Conservation (phyloP, 2,888 invertebrate genomes). For the Ditula angustiorana region DNA sequence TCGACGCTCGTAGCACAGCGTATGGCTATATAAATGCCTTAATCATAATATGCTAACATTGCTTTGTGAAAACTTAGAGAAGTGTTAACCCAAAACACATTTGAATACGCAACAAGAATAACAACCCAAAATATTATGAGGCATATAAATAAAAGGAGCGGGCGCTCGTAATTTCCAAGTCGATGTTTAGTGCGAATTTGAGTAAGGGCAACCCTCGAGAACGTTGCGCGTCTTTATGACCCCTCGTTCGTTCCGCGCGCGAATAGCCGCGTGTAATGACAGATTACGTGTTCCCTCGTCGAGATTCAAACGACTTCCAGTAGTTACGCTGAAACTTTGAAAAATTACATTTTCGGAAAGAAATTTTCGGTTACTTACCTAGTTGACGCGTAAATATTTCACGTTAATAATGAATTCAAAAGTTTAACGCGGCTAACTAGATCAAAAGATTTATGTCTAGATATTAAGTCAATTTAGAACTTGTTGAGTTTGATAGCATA, state of each 20-base stretch:
- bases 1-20: too few relatives aligned
- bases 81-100: conserved; percentile 25
- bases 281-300: conserved; percentile 57
- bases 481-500: too few relatives aligned
- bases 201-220: conserved; percentile 41
- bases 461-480: too few relatives aligned
- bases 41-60: background rate
- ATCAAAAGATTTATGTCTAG: background rate
- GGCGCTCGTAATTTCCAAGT: conserved; percentile 38
- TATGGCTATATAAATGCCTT: background rate
- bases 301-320: conserved; percentile 53
- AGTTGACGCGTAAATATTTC: background rate
- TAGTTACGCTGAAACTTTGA: conserved; percentile 47
- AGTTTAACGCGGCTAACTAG: background rate
- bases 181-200: conserved; percentile 41
- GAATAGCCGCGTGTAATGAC: conserved; percentile 52
- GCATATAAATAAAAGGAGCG: conserved; percentile 32
- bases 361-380: background rate
- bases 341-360: background rate
- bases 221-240: conserved; percentile 44
- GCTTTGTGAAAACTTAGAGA: background rate
- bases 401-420: background rate
- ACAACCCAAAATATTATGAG: conserved; percentile 39
- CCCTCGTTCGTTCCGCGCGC: conserved; percentile 43
- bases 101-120: conserved; percentile 38